Evolutionary conservation across 1,140 invertebrate genomes (phyloP), one percentile per base, ranked within the genome.

Genomic region (Zaprionus ghesquierei): DNA sequence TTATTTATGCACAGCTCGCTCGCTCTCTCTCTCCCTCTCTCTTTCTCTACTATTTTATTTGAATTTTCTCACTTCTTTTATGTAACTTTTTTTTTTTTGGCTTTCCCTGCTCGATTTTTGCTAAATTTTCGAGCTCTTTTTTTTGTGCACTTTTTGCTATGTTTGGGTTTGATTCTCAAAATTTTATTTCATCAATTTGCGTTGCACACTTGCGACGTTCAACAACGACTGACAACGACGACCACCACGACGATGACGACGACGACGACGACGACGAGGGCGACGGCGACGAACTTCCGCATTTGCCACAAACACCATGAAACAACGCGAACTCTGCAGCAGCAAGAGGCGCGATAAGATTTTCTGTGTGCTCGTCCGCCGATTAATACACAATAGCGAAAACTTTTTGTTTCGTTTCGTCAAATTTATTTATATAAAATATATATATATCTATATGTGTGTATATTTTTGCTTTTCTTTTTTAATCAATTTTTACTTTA

Each of bases 161-260:
- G n/a, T 25, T 22, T 33, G 8, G 6, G 38, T 51, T 15, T 31
- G 29, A 15, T 54, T 64, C 8, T 38, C 27, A 13, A 25, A 44
- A 41, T 53, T 51, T 20, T 18, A 65, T 68, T 72, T 72, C 55
- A 61, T 49, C 41, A 55, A 73, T 38, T 31, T 69, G 51, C 64
- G 70, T 73, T 73, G 70, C 70, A 73, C 70, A 73, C 64, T 73
- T 50, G 64, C 70, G 56, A 73, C 38, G 70, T 54, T 29, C 56
- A 58, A 73, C 56, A 64, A 73, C 33, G 65, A 73, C 70, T 73
- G 70, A 73, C 69, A 56, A 73, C 50, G 56, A 53, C 55, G 27
- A 31, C 53, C 20, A 68, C 64, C 46, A 20, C 51, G 49, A 23
- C 49, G 23, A 15, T 4, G 22, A 63, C 56, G 51, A 73, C 56